Base-by-base conservation (phyloP, 2,888 invertebrate genomes). In the Pterostichus niger region DNA sequence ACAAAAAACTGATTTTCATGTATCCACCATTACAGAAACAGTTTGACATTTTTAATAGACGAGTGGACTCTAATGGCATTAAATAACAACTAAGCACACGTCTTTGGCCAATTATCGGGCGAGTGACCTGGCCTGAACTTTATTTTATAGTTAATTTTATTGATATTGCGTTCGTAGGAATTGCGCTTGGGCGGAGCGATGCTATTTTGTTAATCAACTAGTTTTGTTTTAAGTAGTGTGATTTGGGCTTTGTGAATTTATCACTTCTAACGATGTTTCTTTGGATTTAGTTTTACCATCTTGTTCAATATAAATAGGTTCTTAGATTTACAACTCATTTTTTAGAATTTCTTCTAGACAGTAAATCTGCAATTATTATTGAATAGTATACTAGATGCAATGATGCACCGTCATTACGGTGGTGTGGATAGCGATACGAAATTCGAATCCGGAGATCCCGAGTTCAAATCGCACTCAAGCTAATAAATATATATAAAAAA, bases 51-150 rank as follows among this genome's bases (percentile, higher is more conserved):
- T 71, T 44, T 44, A 71, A 44, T 44, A 40, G 68, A 15, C 68
- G 17, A 68, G 68, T 13, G 9, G 17, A 24, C 44, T 68, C 17
- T 46, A 71, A 71, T 71, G 44, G 44, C 46, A 71, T 71, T 71
- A 71, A 71, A 71, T 71, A 71, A 44, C 68, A 44, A 44, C 68
- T 71, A 71, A 71, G 46, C 68, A 71, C 68, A 44, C 44, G 68
- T 71, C 56, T 46, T 71, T 71, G 17, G 46, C 68, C 68, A 71
- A 56, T 59, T 77, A 77, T 77, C 59, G 59, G 77, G 77, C 77
- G 59, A 77, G 59, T 77, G 77, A 77, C 77, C 77, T 54, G 17
- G 44, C 17, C 77, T 77, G 77, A 77, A 77, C 77, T 77, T 77
- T 76, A 76, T 54, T 76, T 77, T 77, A 71, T 71, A 71, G 68